phyloP scores from a whole-genome alignment of 2,888 invertebrate genomes.

The Sarcophaga subvicina region DNA sequence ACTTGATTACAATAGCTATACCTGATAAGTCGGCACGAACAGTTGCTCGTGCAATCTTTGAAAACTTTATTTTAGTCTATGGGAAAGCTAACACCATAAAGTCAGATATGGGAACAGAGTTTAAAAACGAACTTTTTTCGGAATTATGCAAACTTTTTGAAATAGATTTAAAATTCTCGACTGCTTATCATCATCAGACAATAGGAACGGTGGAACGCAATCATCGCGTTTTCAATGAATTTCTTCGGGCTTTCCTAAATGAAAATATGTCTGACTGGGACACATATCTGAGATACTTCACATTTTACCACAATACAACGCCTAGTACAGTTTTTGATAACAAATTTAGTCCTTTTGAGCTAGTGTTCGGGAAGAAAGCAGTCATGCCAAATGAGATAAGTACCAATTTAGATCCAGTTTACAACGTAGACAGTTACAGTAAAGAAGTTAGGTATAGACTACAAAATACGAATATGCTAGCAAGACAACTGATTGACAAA shows the following conservation, averaged over 20 bases:
- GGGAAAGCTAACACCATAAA: slow-evolving; percentile 58
- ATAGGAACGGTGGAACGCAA: slow-evolving; percentile 11
- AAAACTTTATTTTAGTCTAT: slow-evolving; percentile 43
- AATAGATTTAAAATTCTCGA: not conserved
- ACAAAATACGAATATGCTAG: not conserved
- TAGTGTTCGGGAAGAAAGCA: too few relatives aligned
- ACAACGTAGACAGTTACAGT: slow-evolving; percentile 12
- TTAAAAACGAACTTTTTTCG: slow-evolving; percentile 23
- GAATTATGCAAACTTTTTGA: slow-evolving; percentile 19
- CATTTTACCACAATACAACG: slow-evolving; percentile 20
- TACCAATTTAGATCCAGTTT: slow-evolving; percentile 12
- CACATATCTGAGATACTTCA: slow-evolving; percentile 9
- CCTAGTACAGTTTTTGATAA: not conserved
- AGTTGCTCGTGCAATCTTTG: too few relatives aligned
- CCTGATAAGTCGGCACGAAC: slow-evolving; percentile 21
- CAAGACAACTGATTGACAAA: slow-evolving; percentile 3
- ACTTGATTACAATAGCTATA: slow-evolving; percentile 48
- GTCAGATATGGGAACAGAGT: too few relatives aligned
- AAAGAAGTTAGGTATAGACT: slow-evolving; percentile 21
- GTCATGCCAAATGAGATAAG: not conserved
- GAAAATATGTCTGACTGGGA: slow-evolving; percentile 8
- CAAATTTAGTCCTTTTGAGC: slow-evolving; percentile 22
- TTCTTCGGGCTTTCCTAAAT: not conserved
- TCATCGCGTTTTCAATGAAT: not conserved
- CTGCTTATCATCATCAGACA: not conserved